Conservation (phyloP, 1,140 invertebrate genomes). For the Maconellicoccus hirsutus region DNA sequence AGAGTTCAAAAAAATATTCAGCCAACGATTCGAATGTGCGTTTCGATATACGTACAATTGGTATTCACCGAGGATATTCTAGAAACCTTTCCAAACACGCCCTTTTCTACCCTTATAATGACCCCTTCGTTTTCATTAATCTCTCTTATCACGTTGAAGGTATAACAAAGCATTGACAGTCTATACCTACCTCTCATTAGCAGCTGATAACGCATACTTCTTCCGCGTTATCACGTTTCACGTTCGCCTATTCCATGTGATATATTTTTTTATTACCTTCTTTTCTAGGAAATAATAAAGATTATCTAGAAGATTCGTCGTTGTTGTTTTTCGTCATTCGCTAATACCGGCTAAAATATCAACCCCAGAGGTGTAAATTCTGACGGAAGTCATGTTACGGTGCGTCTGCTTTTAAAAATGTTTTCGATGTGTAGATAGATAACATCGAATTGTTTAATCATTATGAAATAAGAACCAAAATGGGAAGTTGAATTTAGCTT, state of each 20-base stretch:
- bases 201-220: background rate
- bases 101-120: slow-evolving; percentile 2
- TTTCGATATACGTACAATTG: background rate
- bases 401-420: background rate
- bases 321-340: too few species aligned
- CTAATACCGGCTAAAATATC: too few species aligned
- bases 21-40: background rate
- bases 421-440: background rate
- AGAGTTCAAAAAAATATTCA: too few species aligned
- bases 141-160: slow-evolving; percentile 3
- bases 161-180: background rate
- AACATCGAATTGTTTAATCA: too few species aligned
- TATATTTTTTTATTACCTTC: background rate
- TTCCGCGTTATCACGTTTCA: background rate
- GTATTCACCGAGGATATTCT: background rate
- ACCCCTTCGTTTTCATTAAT: background rate
- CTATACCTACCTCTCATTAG: background rate
- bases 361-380: too few species aligned
- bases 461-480: too few species aligned
- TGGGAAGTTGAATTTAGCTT: too few species aligned
- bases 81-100: background rate
- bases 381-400: too few species aligned
- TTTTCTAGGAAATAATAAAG: background rate
- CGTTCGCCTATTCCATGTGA: background rate
- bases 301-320: too few species aligned